Evolutionary conservation across 2,113 vertebrate genomes (phyloP).

Genomic region (Xyrauchen texanus): DNA sequence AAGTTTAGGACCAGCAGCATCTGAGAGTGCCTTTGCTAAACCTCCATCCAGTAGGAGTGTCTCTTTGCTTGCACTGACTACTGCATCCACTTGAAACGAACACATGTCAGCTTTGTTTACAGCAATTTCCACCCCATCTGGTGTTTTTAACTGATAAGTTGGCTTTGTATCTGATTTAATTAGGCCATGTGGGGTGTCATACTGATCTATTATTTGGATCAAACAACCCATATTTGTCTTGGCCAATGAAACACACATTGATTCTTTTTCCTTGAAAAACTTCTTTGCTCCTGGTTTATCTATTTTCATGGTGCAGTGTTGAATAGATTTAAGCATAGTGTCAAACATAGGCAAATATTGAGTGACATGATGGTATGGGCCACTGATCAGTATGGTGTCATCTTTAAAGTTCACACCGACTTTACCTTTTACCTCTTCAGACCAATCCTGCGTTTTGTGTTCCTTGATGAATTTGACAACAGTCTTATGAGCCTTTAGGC

Average conservation of each 20-base stretch:
- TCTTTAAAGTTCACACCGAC: slow-evolving; percentile 66
- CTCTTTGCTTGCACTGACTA: slow-evolving; percentile 76
- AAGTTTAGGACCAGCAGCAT: slow-evolving; percentile 76
- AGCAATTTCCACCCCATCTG: slow-evolving; percentile 69
- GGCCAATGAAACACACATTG: slow-evolving; percentile 50
- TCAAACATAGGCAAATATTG: slow-evolving; percentile 49
- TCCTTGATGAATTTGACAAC: slow-evolving; percentile 71
- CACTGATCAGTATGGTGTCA: slow-evolving; percentile 70
- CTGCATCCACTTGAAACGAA: slow-evolving; percentile 67
- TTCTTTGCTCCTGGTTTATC: slow-evolving; percentile 75
- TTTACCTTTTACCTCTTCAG: slow-evolving; percentile 53
- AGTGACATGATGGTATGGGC: slow-evolving; percentile 68
- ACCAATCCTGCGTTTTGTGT: slow-evolving; percentile 49
- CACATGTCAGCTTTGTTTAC: slow-evolving; percentile 77
- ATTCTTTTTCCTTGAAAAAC: slow-evolving; percentile 70
- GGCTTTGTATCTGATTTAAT: neutral
- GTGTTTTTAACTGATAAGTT: slow-evolving; percentile 50
- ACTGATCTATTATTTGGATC: slow-evolving; percentile 70
- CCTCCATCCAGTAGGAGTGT: slow-evolving; percentile 66
- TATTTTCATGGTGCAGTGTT: slow-evolving; percentile 60
- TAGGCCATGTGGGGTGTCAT: neutral
- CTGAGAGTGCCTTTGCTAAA: slow-evolving; percentile 68
- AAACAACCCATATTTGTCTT: slow-evolving; percentile 68
- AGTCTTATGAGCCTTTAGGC: slow-evolving; percentile 52
- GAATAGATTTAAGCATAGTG: slow-evolving; percentile 60